Percentiles rank a stretch among this genome's conserved stretches.
These are phyloP conservation scores for Siderastrea siderea DNA, from an alignment of 92 coral and sea anemone species.

Conservation along the genomic window DNA sequence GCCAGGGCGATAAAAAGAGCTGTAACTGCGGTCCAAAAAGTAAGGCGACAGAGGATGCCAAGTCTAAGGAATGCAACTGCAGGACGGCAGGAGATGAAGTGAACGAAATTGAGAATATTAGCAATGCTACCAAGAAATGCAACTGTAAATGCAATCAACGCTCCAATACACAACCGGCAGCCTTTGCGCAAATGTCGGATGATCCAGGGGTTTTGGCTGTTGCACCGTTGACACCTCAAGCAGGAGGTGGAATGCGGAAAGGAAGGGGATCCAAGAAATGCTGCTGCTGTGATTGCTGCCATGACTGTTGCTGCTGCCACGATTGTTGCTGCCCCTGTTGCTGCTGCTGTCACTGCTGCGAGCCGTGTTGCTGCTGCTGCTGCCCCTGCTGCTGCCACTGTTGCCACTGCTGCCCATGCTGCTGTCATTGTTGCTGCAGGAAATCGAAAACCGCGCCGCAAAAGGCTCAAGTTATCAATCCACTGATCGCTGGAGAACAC, in stretches of 20 bases:
- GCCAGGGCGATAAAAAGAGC: constrained; percentile 31
- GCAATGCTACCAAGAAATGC: constrained; percentile 40
- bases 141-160: constrained; percentile 45
- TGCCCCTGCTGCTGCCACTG: constrained; percentile 81
- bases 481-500: constrained; percentile 31
- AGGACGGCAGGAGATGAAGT: background rate
- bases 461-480: constrained; percentile 1
- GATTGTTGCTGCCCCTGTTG: constrained; percentile 83
- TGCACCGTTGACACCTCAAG: constrained; percentile 26
- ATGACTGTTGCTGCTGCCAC: constrained; percentile 67
- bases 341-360: constrained; percentile 78
- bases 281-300: constrained; percentile 73
- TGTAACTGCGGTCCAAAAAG: constrained; percentile 1
- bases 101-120: background rate
- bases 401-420: constrained; percentile 64
- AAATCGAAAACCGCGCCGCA: constrained; percentile 17
- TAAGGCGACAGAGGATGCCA: background rate
- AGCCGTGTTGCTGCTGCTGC: constrained; percentile 81
- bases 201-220: constrained; percentile 60
- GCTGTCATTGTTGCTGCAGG: constrained; percentile 72
- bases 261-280: constrained; percentile 60
- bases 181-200: constrained; percentile 51
- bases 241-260: background rate
- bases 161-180: constrained; percentile 12
- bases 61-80: constrained; percentile 1